Percentiles rank a stretch among this genome's conserved stretches.
Evolutionary conservation across 2,113 vertebrate species (phyloP).

Genomic region (Gadus chalcogrammus): DNA sequence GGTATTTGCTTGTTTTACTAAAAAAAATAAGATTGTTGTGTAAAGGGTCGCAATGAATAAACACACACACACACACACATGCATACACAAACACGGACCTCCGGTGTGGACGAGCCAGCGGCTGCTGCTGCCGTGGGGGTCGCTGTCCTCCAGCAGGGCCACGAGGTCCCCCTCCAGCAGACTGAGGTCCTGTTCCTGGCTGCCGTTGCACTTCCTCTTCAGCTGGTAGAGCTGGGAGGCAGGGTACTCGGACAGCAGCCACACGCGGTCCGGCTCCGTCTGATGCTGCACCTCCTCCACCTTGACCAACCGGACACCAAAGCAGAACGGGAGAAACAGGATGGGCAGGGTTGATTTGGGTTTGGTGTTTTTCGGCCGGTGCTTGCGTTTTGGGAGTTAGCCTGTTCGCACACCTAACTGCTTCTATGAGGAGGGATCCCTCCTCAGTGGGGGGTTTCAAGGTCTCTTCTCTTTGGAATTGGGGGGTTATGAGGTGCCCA

Average conservation of each 20-base stretch:
- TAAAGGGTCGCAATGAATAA: background rate
- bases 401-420: too few relatives aligned
- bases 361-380: background rate
- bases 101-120: constrained; percentile 95
- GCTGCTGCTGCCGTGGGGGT: constrained; percentile 85
- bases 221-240: constrained; percentile 78
- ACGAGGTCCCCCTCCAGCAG: constrained; percentile 92
- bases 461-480: too few relatives aligned
- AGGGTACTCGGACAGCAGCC: constrained; percentile 76
- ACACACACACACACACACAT: too few relatives aligned
- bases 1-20: constrained; percentile 28
- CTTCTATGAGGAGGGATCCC: too few relatives aligned
- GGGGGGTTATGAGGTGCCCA: too few relatives aligned
- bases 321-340: background rate
- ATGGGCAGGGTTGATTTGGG: constrained; percentile 1
- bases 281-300: constrained; percentile 80
- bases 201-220: constrained; percentile 93
- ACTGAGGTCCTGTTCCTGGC: constrained; percentile 87
- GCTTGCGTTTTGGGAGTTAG: background rate
- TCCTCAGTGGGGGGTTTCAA: too few relatives aligned
- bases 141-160: constrained; percentile 84
- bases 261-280: constrained; percentile 78
- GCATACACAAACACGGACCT: constrained; percentile 71
- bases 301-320: constrained; percentile 32
- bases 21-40: constrained; percentile 6